Base-by-base conservation (phyloP, 2,888 invertebrate genomes). In the Andrena dorsata region DNA sequence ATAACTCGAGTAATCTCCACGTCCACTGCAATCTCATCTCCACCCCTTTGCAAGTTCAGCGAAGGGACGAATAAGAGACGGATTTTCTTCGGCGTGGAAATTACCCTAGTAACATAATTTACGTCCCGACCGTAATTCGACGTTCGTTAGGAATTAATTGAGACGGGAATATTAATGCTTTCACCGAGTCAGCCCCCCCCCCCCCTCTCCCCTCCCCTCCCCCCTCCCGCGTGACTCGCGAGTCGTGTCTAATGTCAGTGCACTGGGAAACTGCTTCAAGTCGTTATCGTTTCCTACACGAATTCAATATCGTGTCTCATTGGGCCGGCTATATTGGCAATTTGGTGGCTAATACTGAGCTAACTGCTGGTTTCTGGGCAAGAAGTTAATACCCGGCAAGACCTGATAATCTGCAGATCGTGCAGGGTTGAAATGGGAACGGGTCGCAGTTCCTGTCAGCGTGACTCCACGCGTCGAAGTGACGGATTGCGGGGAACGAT, bases 291-390 rank as follows among this genome's bases (percentile, higher is more conserved):
- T 63, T 65, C 60, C 78, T 68, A 75, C 28, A 61, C 76, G 63
- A 76, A 73, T 79, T 70, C 82, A 79, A 84, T 85, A 84, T 74
- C 74, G 74, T 35, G 41, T 56, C 72, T 63, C 73, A 60, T 69
- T 80, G 66, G 80, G 49, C 23, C 53, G 23, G 61, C 72, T 49
- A 70, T 84, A 84, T 82, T 79, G 84, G 63, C 82, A 84, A 85
- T 85, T 84, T 77, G 73, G 71, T 64, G 58, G 80, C 71, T 66
- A 74, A 84, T 84, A 84, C 75, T 70, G 61, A 53, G 65, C 58
- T 68, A 82, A 78, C 64, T 60, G 65, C 56, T 58, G 58, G 56
- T 58, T 60, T n/a, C 63, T 51, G 28, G 51, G 51, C 64, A 64
- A 77, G 75, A 75, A 75, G 68, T 64, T 66, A 72, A 61, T 61